Evolutionary conservation across 1,140 invertebrate species (phyloP), one percentile per base, ranked within the genome.

Genomic region (Plectus sambesii): DNA sequence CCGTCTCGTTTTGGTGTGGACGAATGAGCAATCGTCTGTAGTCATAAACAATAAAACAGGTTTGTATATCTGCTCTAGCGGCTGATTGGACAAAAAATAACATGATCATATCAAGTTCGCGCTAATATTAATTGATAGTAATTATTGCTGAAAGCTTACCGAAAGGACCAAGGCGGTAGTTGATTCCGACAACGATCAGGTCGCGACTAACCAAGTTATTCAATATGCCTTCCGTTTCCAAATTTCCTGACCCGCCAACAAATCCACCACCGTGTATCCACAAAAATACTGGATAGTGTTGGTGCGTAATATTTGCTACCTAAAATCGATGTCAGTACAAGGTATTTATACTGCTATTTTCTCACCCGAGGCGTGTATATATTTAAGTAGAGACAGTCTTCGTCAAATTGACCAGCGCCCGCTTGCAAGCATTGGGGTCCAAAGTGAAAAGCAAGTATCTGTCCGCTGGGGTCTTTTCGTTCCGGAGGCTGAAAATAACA

Each of bases 121-220:
- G n/a, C n/a, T n/a, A n/a, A n/a, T n/a, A n/a, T n/a, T n/a, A n/a
- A n/a, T n/a, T n/a, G n/a, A n/a, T n/a, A n/a, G n/a, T n/a, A n/a
- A n/a, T n/a, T n/a, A n/a, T n/a, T n/a, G n/a, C n/a, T n/a, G n/a
- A n/a, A n/a, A n/a, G 8, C n/a, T 26, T 43, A 62, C 59, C 54
- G 6, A 67, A 49, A 4, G 55, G 42, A 5, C 63, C 56, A 3
- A 68, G 47, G 5, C 69, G 45, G 45, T 69, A 69, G 37, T 71
- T 68, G 8, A 63, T 52, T 2, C 62, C 67, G 20, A 70, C 69
- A 2, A 70, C 35, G 6, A 70, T 55, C 0, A 70, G 47, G 30
- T 59, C 56, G 23, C 51, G 29, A 27, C 48, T 42, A 12, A 38
- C 43, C 1, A 56, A 25, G 6, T 43, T n/a, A 33, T 56, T 37